Base-by-base conservation (phyloP, 2,888 invertebrate genomes). In the Minunthozetes semirufus region DNA sequence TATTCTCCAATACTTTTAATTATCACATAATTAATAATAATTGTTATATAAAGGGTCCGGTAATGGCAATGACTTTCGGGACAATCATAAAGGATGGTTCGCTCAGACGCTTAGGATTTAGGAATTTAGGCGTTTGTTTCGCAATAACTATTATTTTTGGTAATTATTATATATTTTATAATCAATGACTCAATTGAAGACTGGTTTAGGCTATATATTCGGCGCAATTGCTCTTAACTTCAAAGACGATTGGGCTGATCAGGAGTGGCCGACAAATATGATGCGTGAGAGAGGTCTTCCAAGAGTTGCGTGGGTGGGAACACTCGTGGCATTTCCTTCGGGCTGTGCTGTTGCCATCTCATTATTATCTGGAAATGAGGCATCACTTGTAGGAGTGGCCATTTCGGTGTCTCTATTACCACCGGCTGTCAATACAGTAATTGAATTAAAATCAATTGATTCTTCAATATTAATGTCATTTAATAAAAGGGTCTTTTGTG, bases 351-450 rank as follows among this genome's bases (percentile, higher is more conserved):
- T 90, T 8, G 90, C 91, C 0, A 83, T 91, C 70, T 89, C 90
- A 1, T 87, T 91, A 15, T 83, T 92, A n/a, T 90, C 90, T 48
- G 90, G 90, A 74, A 90, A 91, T 82, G 87, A 89, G 5, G 89
- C 90, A 0, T 90, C 90, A 0, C 83, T 91, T 9, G 90, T 91
- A 0, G 91, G 91, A 5, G 91, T 91, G 6, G 91, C 91, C 5
- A 91, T 92, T 79, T 91, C 91, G 0, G 90, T 90, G 0, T 90
- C 91, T 0, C 82, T 92, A 19, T 83, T 91, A 75, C 91, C 91
- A 0, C 91, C 92, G 3, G 90, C 90, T 73, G 91, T 91, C 0
- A 91, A 92, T 83, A 88, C 90, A 76, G 92, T 84, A 80, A 78
- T 76, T 78, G 19, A n/a, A 27, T 6, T 25, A 22, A 5, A 59